These are phyloP conservation scores for Tinea semifulvella DNA, from an alignment of 2,888 invertebrate genomes.

Conservation along the genomic window DNA sequence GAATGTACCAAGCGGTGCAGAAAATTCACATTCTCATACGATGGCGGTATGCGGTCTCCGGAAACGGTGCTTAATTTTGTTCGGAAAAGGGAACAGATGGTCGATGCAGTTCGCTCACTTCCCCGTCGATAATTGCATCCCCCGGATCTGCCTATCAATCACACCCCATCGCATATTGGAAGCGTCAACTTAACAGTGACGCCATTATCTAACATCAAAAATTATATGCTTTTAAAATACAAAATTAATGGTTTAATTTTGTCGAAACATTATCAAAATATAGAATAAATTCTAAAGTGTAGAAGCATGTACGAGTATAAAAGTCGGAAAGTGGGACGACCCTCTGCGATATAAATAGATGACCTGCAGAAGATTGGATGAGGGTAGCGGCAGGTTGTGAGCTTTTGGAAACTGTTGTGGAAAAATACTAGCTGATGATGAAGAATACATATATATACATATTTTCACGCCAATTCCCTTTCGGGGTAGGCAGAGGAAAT, in stretches of 20 bases:
- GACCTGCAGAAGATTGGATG: too few species aligned
- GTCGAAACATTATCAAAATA: not conserved
- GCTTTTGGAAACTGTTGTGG: too few species aligned
- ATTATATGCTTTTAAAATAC: not conserved
- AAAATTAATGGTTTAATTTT: not conserved
- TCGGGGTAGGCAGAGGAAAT: too few species aligned
- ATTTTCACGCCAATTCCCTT: too few species aligned
- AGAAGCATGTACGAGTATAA: not conserved
- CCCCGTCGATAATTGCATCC: constrained; percentile 2
- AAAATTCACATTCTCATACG: not conserved
- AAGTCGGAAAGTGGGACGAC: not conserved
- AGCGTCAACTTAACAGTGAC: not conserved
- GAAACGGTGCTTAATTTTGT: not conserved
- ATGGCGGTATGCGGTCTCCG: not conserved
- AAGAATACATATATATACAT: not conserved
- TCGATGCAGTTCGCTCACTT: not conserved
- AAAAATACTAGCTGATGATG: too few species aligned
- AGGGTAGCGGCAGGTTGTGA: too few species aligned
- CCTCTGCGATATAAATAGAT: not conserved
- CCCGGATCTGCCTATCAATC: not conserved
- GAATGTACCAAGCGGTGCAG: not conserved
- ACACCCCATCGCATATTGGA: not conserved
- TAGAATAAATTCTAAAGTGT: too few species aligned
- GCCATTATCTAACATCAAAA: not conserved
- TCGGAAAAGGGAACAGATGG: not conserved